Evolutionary conservation across 2,113 vertebrate species (phyloP).

Genomic region (Athene cunicularia): DNA sequence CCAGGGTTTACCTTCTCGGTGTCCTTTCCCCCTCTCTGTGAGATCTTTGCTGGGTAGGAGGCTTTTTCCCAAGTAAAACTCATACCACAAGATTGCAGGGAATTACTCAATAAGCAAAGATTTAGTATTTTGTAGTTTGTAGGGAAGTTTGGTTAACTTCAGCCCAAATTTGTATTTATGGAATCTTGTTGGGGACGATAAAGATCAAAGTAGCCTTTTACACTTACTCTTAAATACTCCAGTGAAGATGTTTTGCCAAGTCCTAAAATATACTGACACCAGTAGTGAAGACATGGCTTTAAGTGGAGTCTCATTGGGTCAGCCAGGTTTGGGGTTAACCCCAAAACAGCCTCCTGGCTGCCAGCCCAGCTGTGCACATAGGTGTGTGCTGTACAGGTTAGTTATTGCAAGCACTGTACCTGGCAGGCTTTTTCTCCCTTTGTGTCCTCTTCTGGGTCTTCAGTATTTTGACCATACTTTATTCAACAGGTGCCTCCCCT

Average conservation of each 20-base stretch:
- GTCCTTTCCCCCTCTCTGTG: neutral
- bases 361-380: neutral
- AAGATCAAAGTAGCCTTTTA: neutral
- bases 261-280: neutral
- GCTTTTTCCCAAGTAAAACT: neutral
- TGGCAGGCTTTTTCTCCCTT: neutral
- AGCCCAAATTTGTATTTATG: neutral
- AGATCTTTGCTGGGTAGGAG: neutral
- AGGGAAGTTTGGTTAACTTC: neutral
- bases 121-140: neutral
- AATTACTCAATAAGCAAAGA: neutral
- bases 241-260: neutral
- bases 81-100: neutral
- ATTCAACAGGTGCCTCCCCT: neutral
- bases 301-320: rapidly evolving
- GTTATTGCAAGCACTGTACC: neutral
- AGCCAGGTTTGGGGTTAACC: neutral
- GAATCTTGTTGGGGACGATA: neutral
- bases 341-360: neutral
- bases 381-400: neutral
- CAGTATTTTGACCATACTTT: neutral
- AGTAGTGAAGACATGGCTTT: neutral
- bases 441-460: neutral
- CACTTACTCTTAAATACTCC: neutral
- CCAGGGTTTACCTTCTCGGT: neutral